These are phyloP conservation scores for Ophraella communa DNA, from an alignment of 2,888 invertebrate genomes.

Conservation along the genomic window DNA sequence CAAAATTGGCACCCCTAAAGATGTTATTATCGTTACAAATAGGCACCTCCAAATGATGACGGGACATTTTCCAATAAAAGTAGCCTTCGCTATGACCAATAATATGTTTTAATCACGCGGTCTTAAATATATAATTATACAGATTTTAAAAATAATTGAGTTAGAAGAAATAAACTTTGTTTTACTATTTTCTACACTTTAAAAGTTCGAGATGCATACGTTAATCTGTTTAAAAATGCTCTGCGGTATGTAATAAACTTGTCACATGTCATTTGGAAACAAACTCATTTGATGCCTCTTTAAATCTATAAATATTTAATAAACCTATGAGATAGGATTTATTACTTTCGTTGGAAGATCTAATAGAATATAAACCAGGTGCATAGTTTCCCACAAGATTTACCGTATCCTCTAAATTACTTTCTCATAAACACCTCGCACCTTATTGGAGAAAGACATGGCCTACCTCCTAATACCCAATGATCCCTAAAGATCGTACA, in stretches of 20 bases:
- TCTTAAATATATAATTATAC: too few relatives aligned
- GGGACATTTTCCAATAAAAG: too few relatives aligned
- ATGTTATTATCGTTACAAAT: too few relatives aligned
- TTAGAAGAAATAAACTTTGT: too few relatives aligned
- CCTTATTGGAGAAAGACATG: constrained; percentile 11
- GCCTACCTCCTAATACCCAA: constrained; percentile 13
- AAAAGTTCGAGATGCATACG: too few relatives aligned
- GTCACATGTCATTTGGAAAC: not conserved
- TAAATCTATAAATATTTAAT: not conserved
- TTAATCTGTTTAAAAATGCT: not conserved
- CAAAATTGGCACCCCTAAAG: too few relatives aligned
- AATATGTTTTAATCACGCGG: too few relatives aligned
- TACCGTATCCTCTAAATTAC: constrained; percentile 15
- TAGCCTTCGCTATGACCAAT: too few relatives aligned
- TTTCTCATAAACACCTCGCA: constrained; percentile 11
- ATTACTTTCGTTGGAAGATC: not conserved
- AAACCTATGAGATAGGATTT: not conserved
- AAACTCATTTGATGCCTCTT: not conserved
- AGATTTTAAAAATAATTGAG: too few relatives aligned
- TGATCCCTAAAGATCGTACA: constrained; percentile 17
- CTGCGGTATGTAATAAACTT: not conserved
- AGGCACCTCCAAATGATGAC: too few relatives aligned
- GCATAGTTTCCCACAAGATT: constrained; percentile 14
- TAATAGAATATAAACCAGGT: constrained; percentile 3
- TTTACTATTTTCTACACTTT: too few relatives aligned